phyloP scores from a whole-genome alignment of 2,797 vertebrate genomes.

The Apogon talboti region DNA sequence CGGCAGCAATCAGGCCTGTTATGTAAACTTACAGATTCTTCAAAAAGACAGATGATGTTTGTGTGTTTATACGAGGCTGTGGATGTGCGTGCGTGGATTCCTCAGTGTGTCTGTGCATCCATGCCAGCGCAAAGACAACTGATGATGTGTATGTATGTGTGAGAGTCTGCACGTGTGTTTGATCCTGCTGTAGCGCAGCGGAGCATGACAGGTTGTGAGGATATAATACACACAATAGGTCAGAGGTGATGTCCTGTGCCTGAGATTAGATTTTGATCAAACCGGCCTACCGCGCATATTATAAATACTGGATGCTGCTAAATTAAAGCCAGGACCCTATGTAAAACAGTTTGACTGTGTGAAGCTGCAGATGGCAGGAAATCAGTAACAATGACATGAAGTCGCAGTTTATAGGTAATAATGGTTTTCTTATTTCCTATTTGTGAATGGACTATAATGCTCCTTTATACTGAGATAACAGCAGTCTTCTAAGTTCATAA shows the following conservation, averaged over 20 bases:
- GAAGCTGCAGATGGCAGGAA: background rate
- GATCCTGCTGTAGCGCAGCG: slow-evolving; percentile 25
- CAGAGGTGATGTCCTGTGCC: slow-evolving; percentile 47
- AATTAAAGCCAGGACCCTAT: background rate
- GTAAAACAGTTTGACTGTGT: background rate
- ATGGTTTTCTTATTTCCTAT: too few species aligned
- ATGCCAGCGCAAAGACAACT: slow-evolving; percentile 27
- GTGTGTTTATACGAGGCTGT: slow-evolving; percentile 31
- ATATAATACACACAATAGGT: slow-evolving; percentile 38
- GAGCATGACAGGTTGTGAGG: slow-evolving; percentile 31
- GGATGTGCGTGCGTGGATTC: background rate
- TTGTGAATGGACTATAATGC: too few species aligned
- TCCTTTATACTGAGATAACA: too few species aligned
- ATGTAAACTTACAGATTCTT: slow-evolving; percentile 67
- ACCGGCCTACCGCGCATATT: slow-evolving; percentile 4
- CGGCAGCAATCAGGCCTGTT: slow-evolving; percentile 69
- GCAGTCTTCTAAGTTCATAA: too few species aligned
- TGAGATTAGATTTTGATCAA: slow-evolving; percentile 52
- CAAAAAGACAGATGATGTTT: slow-evolving; percentile 49
- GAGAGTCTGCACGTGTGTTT: slow-evolving; percentile 23
- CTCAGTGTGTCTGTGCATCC: slow-evolving; percentile 9
- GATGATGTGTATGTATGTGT: slow-evolving; percentile 10
- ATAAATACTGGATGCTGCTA: background rate
- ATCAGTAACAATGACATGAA: slow-evolving; percentile 1
- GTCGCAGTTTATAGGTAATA: too few species aligned